A percentile compares a stretch with the other conserved stretches of the same genome.
Conservation (phyloP, 2,113 vertebrate species). For the Kryptolebias marmoratus region DNA sequence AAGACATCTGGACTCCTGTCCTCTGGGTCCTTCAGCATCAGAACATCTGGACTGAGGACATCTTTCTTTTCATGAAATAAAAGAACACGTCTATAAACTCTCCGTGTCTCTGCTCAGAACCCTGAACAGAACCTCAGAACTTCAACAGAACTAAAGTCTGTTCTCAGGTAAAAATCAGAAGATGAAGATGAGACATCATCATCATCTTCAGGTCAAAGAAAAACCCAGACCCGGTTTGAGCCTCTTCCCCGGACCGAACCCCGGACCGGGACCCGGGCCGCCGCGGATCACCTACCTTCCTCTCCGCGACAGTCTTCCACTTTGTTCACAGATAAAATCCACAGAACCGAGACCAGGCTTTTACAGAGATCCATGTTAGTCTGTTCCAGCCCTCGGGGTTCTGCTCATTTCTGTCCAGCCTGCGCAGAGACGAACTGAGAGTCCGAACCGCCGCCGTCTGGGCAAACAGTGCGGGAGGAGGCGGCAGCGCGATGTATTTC, state of each 20-base stretch:
- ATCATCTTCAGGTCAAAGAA: background rate
- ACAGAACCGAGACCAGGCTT: slow-evolving; percentile 63
- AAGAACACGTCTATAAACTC: too few species aligned
- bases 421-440: slow-evolving; percentile 63
- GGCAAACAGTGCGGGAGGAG: slow-evolving; percentile 53
- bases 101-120: background rate
- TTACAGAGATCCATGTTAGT: slow-evolving; percentile 81
- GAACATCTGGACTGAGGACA: too few species aligned
- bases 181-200: background rate
- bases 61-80: too few species aligned
- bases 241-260: background rate
- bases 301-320: slow-evolving; percentile 62
- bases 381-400: slow-evolving; percentile 71
- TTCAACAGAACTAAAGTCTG: background rate
- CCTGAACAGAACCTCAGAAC: background rate
- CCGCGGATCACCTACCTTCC: slow-evolving; percentile 76
- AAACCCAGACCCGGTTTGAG: background rate
- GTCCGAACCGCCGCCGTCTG: slow-evolving; percentile 42
- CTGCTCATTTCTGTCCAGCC: slow-evolving; percentile 78
- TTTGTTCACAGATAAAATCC: slow-evolving; percentile 79
- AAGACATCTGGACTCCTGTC: background rate
- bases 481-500: slow-evolving; percentile 62
- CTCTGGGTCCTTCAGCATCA: too few species aligned
- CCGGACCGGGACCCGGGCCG: background rate
- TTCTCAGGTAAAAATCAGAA: too few species aligned